Base-by-base conservation (phyloP, 2,888 invertebrate genomes). In the Plagodis dolabraria region DNA sequence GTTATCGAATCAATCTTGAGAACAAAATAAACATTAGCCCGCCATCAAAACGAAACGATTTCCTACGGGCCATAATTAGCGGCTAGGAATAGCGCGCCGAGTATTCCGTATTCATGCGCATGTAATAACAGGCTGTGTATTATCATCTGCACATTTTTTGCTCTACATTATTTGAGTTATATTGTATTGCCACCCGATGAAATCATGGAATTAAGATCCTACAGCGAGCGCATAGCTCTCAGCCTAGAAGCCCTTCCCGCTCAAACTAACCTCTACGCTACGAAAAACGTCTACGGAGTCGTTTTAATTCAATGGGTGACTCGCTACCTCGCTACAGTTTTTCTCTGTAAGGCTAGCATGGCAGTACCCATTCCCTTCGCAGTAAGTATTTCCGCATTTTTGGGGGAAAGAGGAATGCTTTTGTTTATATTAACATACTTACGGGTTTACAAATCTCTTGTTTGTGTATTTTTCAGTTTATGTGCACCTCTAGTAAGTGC, bases 281-380 rank as follows among this genome's bases (percentile, higher is more conserved):
- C 57, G 64, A 33, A 40, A 58, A 68, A 64, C 62, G 52, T 57
- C 66, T 65, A 65, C 67, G 65, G 60, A 69, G 64, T 64, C 63
- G 60, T 61, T 72, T 72, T 70, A 72, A 67, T 69, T 69, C 70
- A 69, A 70, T 72, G 72, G 66, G 60, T 51, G 40, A 40, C 40
- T 8, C 40, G 40, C 40, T 43, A 58, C 60, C 58, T 65, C 55
- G 47, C 60, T 58, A 56, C 50, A 55, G 53, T 44, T 60, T 60
- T 65, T 61, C 60, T 63, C 58, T 55, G 52, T 46, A 53, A 59
- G 50, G 57, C 48, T 56, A 54, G 55, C 38, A 47, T 57, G 55
- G 56, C 51, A 53, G 48, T 57, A 53, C 56, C 57, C 60, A 58
- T 63, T 60, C 60, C 48, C 48, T 48, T 47, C 35, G 47, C 42